Evolutionary conservation across 2,113 vertebrate genomes (phyloP), one percentile per base, ranked within the genome.

Genomic region (Coracopsis vasa): DNA sequence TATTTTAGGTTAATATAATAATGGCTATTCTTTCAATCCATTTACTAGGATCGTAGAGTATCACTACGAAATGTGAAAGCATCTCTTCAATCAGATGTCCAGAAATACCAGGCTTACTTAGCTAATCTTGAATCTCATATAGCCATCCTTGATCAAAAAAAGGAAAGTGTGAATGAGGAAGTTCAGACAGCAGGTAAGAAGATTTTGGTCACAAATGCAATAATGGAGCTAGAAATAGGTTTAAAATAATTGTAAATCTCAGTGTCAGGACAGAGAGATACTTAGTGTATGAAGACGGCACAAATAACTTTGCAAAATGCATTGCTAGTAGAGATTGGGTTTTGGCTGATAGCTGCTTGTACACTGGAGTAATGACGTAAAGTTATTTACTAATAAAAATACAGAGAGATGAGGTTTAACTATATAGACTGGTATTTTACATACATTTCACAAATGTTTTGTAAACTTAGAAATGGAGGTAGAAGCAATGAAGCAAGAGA

Each of bases 61-160:
- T 98, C 97, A 2, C 98, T 99, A 82, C 98, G 98, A 86, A 99
- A 98, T 10, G 53, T 99, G 72, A 99, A 98, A 91, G 41, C 94
- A 0, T 98, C 98, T 53, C 97, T 99, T 58, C 98, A 99, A 97
- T 96, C 98, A 42, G 99, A 99, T 71, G 97, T 99, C 47, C 98
- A 99, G 96, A 99, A 99, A 92, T 98, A 99, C 44, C 98, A 99
- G 90, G 98, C 97, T 72, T 99, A 99, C 91, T 96, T 97, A 66
- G 96, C 96, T 75, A 98, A 97, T 88, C 92, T 99, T 93, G 98
- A 99, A 48, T 97, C 98, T 48, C 99, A 99, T 80, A 97, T 98
- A 96, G 83, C 93, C 39, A 97, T 97, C 78, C 97, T 98, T 85
- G 98, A 98, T 82, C 98, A 98, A 96, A 99, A 99, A 90, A 80